Evolutionary conservation across 1,140 invertebrate species (phyloP), one percentile per base, ranked within the genome.

Genomic region (Microplitis demolitor): DNA sequence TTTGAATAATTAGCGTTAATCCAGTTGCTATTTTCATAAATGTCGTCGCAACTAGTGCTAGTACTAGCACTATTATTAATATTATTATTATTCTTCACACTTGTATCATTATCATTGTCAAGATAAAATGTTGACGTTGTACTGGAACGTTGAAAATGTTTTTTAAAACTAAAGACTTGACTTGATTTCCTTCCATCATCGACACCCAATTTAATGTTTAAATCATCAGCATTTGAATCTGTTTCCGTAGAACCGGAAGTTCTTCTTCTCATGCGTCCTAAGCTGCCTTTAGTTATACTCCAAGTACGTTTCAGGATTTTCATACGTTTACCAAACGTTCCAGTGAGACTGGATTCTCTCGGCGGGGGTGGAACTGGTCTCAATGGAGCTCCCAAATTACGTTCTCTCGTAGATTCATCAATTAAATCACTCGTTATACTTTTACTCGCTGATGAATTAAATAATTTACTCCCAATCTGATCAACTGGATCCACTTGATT

Each of bases 201-300:
- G 39, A 72, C 77, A 34, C 72, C 76, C n/a, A 74, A 66, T 5
- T 76, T 68, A 33, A 74, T 79, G 39, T 56, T 63, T n/a, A 13
- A 67, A n/a, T 73, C 54, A 37, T 77, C 77, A 24, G 77, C 60
- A 51, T 70, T 74, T 31, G 63, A 34, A 4, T 71, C 63, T 54
- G 37, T 64, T 3, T 72, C 64, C n/a, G n/a, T 63, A 31, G 9
- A 78, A 70, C 4, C 76, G 74, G 78, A 78, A 0, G 82, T 80
- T 66, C 81, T 81, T 34, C 81, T 76, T 3, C 84, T 70, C 33
- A 87, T 87, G 0, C 83, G 78, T 4, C 83, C 83, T 0, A 87
- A 71, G 13, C 84, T 87, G 4, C 83, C 85, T 71, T 87, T 87
- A 16, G 86, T 87, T 35, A 87, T 84, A 68, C 83, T 87, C 84